A percentile compares a stretch with the other conserved stretches of the same genome.
These are phyloP conservation scores for Numenius phaeopus DNA, from an alignment of 2,797 vertebrate species.

Conservation along the genomic window DNA sequence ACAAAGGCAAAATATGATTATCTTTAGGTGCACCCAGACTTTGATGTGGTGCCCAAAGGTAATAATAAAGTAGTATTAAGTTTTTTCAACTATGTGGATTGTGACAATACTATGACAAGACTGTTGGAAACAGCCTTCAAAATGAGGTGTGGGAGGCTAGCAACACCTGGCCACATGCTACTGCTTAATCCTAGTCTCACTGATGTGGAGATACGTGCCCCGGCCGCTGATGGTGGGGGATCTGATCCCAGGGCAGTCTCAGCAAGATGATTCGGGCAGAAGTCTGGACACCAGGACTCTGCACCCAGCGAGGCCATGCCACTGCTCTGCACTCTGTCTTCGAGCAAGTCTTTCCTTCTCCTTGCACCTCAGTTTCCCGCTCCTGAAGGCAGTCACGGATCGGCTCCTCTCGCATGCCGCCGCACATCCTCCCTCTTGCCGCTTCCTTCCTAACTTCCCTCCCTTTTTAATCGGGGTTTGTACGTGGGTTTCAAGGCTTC, in stretches of 20 bases:
- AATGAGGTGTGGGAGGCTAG: neutral
- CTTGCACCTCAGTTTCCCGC: neutral
- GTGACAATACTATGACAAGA: constrained; percentile 2
- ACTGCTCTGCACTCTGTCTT: accelerated
- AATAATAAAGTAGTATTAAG: neutral
- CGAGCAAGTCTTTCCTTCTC: neutral
- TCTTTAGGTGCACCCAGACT: neutral
- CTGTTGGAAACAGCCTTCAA: constrained; percentile 2
- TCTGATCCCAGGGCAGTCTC: neutral
- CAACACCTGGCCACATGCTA: constrained; percentile 10
- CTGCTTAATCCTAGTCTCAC: neutral
- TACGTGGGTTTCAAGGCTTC: constrained; percentile 60
- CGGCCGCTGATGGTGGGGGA: neutral
- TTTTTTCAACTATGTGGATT: neutral
- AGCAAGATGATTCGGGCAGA: neutral
- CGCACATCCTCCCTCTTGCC: neutral
- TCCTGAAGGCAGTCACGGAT: neutral
- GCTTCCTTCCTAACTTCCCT: constrained; percentile 14
- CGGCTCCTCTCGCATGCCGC: neutral
- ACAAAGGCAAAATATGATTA: constrained; percentile 1
- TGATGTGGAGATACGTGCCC: neutral
- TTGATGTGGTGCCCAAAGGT: constrained; percentile 17
- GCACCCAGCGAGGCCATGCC: neutral
- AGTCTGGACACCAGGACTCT: neutral
- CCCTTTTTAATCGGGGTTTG: constrained; percentile 30